A percentile compares a stretch with the other conserved stretches of the same genome.
Evolutionary conservation across 2,113 vertebrate genomes (phyloP).

Genomic region (Xenopus borealis): DNA sequence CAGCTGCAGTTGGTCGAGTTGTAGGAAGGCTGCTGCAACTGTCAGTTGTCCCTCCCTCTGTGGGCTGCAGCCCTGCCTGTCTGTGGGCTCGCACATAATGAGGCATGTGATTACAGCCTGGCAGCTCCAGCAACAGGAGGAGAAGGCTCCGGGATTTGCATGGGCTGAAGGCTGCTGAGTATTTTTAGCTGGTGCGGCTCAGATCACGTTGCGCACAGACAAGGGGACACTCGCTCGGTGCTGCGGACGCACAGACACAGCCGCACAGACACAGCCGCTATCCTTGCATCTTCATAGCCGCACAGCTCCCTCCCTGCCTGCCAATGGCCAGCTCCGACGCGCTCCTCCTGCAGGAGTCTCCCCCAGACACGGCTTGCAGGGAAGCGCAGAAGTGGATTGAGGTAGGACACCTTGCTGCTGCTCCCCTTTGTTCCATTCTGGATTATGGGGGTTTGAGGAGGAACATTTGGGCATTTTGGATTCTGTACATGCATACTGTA

Average conservation of each 20-base stretch:
- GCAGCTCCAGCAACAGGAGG: constrained; percentile 17
- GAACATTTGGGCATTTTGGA: no score
- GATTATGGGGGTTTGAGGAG: no score
- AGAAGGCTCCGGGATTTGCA: constrained; percentile 50
- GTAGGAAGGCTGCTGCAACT: no score
- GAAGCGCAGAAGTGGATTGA: constrained; percentile 93
- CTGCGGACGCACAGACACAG: constrained; percentile 15
- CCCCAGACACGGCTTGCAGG: constrained; percentile 74
- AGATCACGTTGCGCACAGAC: constrained; percentile 52
- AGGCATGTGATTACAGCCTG: constrained; percentile 36
- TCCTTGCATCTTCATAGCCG: constrained; percentile 46
- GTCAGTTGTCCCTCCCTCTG: constrained; percentile 13
- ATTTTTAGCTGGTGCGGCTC: constrained; percentile 72
- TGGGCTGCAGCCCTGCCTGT: constrained; percentile 21
- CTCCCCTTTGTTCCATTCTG: background rate
- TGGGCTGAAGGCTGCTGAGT: constrained; percentile 59
- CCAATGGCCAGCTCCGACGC: constrained; percentile 79
- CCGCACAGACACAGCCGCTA: background rate
- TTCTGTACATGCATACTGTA: no score
- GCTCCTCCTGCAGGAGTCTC: constrained; percentile 63
- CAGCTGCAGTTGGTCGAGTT: no score
- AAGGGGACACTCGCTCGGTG: constrained; percentile 36
- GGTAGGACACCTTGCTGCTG: constrained; percentile 57
- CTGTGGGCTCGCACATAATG: constrained; percentile 26
- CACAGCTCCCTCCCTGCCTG: constrained; percentile 52